Evolutionary conservation across 2,797 vertebrate species (phyloP).

Genomic region (Oryzias dopingdopingensis): DNA sequence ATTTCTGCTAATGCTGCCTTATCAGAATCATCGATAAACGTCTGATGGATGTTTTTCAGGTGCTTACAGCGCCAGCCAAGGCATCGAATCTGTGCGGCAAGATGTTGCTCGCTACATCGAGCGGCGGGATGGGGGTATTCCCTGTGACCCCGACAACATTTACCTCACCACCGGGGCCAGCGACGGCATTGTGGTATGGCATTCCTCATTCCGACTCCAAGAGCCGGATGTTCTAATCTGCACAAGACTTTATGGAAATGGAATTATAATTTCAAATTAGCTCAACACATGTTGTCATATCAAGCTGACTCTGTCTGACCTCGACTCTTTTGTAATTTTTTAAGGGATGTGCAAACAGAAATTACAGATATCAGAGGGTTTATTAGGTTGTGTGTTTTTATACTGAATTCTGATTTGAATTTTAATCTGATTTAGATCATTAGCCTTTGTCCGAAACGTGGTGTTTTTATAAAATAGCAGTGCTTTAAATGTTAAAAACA

Average conservation of each 20-base stretch:
- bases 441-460: too few species aligned
- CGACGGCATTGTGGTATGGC: slow-evolving; percentile 84
- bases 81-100: slow-evolving; percentile 82
- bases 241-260: neutral
- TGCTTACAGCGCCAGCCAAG: slow-evolving; percentile 87
- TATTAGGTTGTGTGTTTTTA: too few species aligned
- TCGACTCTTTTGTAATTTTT: too few species aligned
- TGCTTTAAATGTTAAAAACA: too few species aligned
- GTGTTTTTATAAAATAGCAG: too few species aligned
- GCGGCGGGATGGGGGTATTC: slow-evolving; percentile 82
- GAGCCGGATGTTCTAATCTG: neutral
- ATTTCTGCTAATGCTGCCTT: neutral
- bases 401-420: too few species aligned
- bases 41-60: slow-evolving; percentile 65
- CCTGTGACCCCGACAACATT: slow-evolving; percentile 80
- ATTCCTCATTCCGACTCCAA: slow-evolving; percentile 2
- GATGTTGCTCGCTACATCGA: slow-evolving; percentile 86
- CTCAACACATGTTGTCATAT: too few species aligned
- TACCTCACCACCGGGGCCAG: slow-evolving; percentile 91
- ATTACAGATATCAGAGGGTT: too few species aligned
- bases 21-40: neutral
- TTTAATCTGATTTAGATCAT: too few species aligned
- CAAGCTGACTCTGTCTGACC: too few species aligned
- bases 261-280: too few species aligned
- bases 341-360: too few species aligned